Percentiles rank a stretch among this genome's conserved stretches.
phyloP scores from a whole-genome alignment of 2,113 vertebrate species.

The Oenanthe melanoleuca region DNA sequence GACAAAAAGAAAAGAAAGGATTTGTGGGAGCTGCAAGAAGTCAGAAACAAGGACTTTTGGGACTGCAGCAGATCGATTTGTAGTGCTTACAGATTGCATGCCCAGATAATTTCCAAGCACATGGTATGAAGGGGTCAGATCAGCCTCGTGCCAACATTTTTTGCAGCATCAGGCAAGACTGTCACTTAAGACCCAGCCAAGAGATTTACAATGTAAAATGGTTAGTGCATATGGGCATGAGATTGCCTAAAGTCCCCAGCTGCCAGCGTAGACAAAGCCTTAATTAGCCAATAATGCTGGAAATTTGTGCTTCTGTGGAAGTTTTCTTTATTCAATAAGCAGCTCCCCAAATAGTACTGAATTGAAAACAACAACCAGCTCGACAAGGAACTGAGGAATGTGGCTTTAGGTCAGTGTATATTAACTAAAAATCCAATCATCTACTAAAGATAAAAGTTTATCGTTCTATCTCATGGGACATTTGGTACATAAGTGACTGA shows the following conservation, averaged over 20 bases:
- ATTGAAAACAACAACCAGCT: slow-evolving; percentile 9
- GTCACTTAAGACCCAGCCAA: slow-evolving; percentile 69
- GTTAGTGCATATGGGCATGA: slow-evolving; percentile 65
- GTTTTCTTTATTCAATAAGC: slow-evolving; percentile 46
- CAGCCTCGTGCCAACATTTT: slow-evolving; percentile 62
- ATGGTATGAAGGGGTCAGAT: slow-evolving; percentile 64
- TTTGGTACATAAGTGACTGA: not conserved
- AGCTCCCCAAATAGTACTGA: not conserved
- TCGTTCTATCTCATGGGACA: not conserved
- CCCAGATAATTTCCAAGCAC: slow-evolving; percentile 65
- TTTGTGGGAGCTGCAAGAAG: not conserved
- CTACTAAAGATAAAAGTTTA: slow-evolving; percentile 35
- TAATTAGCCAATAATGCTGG: slow-evolving; percentile 63
- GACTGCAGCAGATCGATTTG: slow-evolving; percentile 33
- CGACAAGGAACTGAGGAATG: not conserved
- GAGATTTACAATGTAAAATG: slow-evolving; percentile 73
- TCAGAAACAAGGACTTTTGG: not conserved
- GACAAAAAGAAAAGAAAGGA: not conserved
- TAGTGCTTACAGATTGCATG: slow-evolving; percentile 48
- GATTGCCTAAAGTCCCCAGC: slow-evolving; percentile 68
- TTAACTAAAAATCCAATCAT: slow-evolving; percentile 27
- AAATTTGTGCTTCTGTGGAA: slow-evolving; percentile 46
- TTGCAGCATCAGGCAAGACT: slow-evolving; percentile 72
- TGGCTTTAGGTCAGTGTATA: slow-evolving; percentile 13
- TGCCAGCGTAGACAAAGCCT: slow-evolving; percentile 54